phyloP scores from a whole-genome alignment of 2,113 vertebrate species.

The Phalacrocorax brasilianus region DNA sequence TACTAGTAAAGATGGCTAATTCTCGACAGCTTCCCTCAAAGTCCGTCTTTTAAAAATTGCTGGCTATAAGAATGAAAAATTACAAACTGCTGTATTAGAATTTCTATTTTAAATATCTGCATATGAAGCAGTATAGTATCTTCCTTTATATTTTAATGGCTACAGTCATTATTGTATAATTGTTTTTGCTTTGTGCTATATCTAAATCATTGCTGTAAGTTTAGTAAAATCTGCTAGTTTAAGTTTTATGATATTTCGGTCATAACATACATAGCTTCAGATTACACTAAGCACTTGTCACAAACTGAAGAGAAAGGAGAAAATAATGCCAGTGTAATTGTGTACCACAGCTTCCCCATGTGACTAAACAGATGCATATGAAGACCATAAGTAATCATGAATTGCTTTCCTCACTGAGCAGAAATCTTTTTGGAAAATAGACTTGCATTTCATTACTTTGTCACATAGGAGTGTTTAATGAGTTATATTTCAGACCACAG shows the following conservation, averaged over 20 bases:
- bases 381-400: neutral
- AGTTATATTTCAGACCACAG: neutral
- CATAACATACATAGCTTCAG: neutral
- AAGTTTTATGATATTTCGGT: neutral
- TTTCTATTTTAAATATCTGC: neutral
- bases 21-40: neutral
- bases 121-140: neutral
- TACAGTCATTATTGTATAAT: neutral
- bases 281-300: neutral
- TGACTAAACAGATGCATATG: conserved; percentile 5
- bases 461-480: neutral
- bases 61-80: neutral
- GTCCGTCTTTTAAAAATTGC: neutral
- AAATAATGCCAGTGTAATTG: neutral
- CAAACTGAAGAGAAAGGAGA: neutral
- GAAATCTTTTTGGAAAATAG: neutral
- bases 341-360: neutral
- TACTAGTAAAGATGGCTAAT: neutral
- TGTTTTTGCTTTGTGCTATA: neutral
- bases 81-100: neutral
- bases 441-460: neutral
- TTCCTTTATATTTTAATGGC: neutral
- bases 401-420: conserved; percentile 1
- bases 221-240: neutral
- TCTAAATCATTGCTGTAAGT: neutral